Evolutionary conservation across 2,797 vertebrate species (phyloP), one percentile per base, ranked within the genome.

Genomic region (Florisuga fusca): DNA sequence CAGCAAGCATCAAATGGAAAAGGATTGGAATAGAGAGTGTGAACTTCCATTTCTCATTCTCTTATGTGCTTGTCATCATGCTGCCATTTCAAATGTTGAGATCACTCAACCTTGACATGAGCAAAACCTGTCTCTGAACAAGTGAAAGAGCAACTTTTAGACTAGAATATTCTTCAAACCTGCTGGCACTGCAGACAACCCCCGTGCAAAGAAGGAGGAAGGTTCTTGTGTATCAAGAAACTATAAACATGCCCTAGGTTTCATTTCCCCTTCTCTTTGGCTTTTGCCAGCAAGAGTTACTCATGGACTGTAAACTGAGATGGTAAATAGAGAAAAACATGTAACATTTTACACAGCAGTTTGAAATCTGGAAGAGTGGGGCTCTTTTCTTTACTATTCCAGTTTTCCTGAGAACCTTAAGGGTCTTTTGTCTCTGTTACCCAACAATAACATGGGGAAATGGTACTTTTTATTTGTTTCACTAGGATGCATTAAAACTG

Each of bases 11-110:
- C 86, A 92, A 87, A 93, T 93, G 63, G 82, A 89, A 67, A 79
- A 29, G 59, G 64, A 79, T 34, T 79, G 77, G 92, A 93, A 87
- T 29, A 69, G 53, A 63, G 59, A 88, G 36, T 0, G 4, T 95
- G 57, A 53, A 57, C 71, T 94, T 93, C 69, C 79, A 77, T 95
- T 93, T 87, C 84, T 94, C 48, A 45, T 86, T 93, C 51, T 92
- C 53, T 38, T 77, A 77, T 46, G 59, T 82, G 63, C 63, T 87
- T 90, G 57, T 81, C 74, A 77, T 84, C 41, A 10, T 63, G 81
- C 63, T 96, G 73, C 61, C 82, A 72, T 74, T 95, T 93, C 81
- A 41, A 63, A 92, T 94, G 79, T 34, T 76, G 81, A 89, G 86
- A 90, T 93, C 67, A 17, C 45, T 95, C 90, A 92, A 5, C 74